Conservation (phyloP, 2,113 vertebrate species). For the Xenotilapia longispinis region DNA sequence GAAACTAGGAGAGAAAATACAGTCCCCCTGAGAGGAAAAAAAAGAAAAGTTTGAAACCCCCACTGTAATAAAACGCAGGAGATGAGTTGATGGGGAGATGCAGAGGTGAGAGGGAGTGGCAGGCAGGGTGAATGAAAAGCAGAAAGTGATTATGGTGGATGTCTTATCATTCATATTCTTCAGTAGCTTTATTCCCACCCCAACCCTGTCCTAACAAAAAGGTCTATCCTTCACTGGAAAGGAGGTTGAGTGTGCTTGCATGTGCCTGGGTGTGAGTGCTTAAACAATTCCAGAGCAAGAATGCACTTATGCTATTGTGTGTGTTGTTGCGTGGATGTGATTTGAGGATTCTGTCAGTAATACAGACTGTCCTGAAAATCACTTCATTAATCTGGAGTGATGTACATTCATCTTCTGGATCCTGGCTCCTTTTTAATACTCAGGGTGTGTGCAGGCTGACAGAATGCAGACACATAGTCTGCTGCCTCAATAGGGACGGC, state of each 20-base stretch:
- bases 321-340: not conserved
- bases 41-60: not conserved
- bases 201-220: not conserved
- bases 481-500: not conserved
- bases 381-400: constrained; percentile 41
- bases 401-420: constrained; percentile 37
- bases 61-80: constrained; percentile 23
- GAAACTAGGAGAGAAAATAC: constrained; percentile 19
- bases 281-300: not conserved
- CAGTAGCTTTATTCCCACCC: constrained; percentile 21
- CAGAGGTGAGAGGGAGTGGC: constrained; percentile 14
- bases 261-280: not conserved
- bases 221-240: constrained; percentile 8
- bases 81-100: constrained; percentile 30
- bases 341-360: constrained; percentile 25
- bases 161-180: constrained; percentile 44
- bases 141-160: constrained; percentile 25
- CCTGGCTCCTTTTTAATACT: constrained; percentile 10
- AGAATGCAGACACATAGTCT: not conserved
- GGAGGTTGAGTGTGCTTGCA: not conserved
- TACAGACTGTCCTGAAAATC: constrained; percentile 32
- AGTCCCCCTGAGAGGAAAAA: not conserved
- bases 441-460: not conserved
- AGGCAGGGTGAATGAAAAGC: constrained; percentile 3
- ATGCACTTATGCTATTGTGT: not conserved